phyloP scores from a whole-genome alignment of 2,113 vertebrate species.

The Saguinus imperator region DNA sequence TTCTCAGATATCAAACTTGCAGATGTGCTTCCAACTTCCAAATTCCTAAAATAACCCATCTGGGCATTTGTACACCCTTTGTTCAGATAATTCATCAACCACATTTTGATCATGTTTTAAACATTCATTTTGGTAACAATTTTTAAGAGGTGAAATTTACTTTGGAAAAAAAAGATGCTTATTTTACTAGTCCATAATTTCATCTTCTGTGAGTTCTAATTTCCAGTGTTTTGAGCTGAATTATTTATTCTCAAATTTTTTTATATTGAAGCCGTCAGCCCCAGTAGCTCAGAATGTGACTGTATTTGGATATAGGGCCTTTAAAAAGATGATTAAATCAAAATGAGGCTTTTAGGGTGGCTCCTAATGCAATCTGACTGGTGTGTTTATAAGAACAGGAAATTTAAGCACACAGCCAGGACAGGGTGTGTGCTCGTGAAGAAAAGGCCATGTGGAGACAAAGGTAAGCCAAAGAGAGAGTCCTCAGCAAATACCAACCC shows the following conservation, averaged over 20 bases:
- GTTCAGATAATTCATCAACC: background rate
- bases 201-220: background rate
- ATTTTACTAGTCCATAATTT: background rate
- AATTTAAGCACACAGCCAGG: background rate
- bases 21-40: background rate
- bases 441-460: accelerated
- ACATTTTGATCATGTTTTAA: background rate
- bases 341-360: background rate
- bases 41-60: background rate
- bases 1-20: background rate
- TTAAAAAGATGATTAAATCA: background rate
- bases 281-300: background rate
- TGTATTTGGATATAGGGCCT: background rate
- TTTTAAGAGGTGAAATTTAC: background rate
- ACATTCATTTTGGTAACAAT: background rate
- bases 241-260: background rate
- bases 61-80: background rate
- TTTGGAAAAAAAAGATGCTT: background rate
- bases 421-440: accelerated
- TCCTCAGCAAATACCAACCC: accelerated
- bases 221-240: background rate
- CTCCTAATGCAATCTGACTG: background rate
- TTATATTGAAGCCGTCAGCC: accelerated
- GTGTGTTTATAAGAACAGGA: background rate
- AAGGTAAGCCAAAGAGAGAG: background rate